Base-by-base conservation (phyloP, 2,888 invertebrate genomes). In the Empis livida region DNA sequence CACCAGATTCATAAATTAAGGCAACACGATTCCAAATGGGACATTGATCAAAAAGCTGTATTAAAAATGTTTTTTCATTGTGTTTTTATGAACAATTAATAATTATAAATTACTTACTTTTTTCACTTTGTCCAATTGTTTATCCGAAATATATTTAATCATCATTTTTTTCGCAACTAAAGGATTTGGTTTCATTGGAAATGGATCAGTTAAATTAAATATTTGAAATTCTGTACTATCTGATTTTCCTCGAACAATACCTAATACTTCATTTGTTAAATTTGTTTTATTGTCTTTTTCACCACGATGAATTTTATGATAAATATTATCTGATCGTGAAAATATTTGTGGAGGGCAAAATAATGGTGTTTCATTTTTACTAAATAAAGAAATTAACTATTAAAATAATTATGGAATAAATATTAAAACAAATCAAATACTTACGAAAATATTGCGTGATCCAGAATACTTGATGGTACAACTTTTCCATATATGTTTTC, bases 21-120 rank as follows among this genome's bases (percentile, higher is more conserved):
- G 84, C 87, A 56, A 81, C 79, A 57, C 83, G 79, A 0, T 91
- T 86, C 92, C 94, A 95, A 54, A 97, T 78, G 0, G 96, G 95
- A 45, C 89, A 76, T 46, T 87, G 80, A 45, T 88, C 79, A 66
- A 96, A 95, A 10, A 85, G 62, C 79, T 86, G 58, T 46, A 6
- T 11, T 1, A 38, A 16, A n/a, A 23, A n/a, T n/a, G 20, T 13
- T 9, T 2, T 15, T 35, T 5, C 13, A 3, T 13, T 13, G 23
- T 11, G n/a, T n/a, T n/a, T n/a, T n/a, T n/a, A n/a, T n/a, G n/a
- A n/a, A n/a, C n/a, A n/a, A n/a, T n/a, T n/a, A 17, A 14, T 23
- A 20, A 27, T 9, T 27, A 9, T 27, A 27, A 4, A 6, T n/a
- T 23, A n/a, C 72, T 42, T 51, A 60, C 61, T 68, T 75, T 73